A percentile compares a stretch with the other conserved stretches of the same genome.
Conservation (phyloP, 2,888 invertebrate genomes). For the Drosophila aldrichi region DNA sequence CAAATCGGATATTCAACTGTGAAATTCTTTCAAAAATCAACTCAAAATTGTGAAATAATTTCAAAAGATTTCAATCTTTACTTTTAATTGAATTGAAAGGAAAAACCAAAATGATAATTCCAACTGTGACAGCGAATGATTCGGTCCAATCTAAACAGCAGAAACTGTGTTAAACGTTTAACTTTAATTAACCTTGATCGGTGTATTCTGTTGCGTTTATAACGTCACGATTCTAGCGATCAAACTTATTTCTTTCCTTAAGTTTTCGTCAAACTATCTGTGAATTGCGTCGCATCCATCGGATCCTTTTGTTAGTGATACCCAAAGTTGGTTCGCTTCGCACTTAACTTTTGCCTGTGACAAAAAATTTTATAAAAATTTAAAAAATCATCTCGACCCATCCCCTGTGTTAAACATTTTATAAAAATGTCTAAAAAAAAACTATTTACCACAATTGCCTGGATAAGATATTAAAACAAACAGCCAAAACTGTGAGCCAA, state of each 20-base stretch:
- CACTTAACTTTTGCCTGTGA: slow-evolving; percentile 48
- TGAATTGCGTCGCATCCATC: slow-evolving; percentile 44
- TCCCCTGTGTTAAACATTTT: slow-evolving; percentile 56
- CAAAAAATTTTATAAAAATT: slow-evolving; percentile 71
- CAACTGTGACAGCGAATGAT: slow-evolving; percentile 56
- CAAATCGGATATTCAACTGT: slow-evolving; percentile 50
- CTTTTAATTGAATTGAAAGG: slow-evolving; percentile 66
- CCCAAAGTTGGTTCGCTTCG: slow-evolving; percentile 14
- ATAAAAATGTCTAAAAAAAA: slow-evolving; percentile 56
- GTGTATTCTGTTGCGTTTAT: slow-evolving; percentile 32
- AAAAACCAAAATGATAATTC: slow-evolving; percentile 20
- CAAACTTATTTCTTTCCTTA: slow-evolving; percentile 34
- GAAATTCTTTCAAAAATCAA: slow-evolving; percentile 33
- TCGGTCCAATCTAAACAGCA: slow-evolving; percentile 38
- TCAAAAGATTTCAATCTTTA: slow-evolving; percentile 32
- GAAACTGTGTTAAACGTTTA: slow-evolving; percentile 52
- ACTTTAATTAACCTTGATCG: slow-evolving; percentile 8
- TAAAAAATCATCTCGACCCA: background rate
- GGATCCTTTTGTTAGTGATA: slow-evolving; percentile 11
- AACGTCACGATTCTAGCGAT: slow-evolving; percentile 36
- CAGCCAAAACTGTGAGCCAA: slow-evolving; percentile 65
- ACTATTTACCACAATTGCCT: slow-evolving; percentile 52
- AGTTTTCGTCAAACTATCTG: slow-evolving; percentile 75
- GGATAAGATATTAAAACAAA: background rate
- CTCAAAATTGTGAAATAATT: slow-evolving; percentile 26